Conservation (phyloP, 2,797 vertebrate genomes). For the Artibeus jamaicensis region DNA sequence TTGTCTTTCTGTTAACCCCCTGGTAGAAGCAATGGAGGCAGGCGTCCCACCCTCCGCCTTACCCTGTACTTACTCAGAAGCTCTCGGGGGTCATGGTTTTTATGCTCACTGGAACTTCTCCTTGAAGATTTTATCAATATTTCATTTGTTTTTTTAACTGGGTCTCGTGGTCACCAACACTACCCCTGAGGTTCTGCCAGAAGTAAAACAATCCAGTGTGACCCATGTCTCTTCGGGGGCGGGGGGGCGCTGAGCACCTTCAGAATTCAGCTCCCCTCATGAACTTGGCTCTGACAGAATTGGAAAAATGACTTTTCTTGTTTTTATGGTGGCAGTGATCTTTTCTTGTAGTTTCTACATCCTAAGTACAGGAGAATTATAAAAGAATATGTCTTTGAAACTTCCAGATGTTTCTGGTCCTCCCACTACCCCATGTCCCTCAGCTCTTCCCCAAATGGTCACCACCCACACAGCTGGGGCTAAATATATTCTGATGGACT, state of each 20-base stretch:
- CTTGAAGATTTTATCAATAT: neutral
- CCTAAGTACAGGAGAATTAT: neutral
- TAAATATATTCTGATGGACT: neutral
- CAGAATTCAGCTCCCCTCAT: neutral
- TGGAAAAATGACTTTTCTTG: neutral
- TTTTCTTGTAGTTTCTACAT: neutral
- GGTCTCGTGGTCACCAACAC: neutral
- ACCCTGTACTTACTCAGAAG: accelerated
- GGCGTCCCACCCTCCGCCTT: neutral
- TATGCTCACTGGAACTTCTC: neutral
- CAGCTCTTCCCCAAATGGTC: accelerated
- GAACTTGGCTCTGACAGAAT: neutral
- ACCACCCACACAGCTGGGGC: accelerated
- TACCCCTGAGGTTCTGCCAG: neutral
- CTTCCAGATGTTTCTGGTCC: accelerated
- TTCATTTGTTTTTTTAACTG: neutral
- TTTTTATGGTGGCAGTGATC: neutral
- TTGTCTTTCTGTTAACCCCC: neutral
- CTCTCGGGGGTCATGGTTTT: neutral
- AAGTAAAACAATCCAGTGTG: neutral
- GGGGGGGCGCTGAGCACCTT: neutral
- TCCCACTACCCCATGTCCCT: accelerated
- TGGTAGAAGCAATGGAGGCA: neutral
- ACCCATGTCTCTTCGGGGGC: neutral
- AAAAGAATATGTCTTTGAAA: neutral